Evolutionary conservation across 2,888 invertebrate genomes (phyloP).

Genomic region (Cotesia congregata): DNA sequence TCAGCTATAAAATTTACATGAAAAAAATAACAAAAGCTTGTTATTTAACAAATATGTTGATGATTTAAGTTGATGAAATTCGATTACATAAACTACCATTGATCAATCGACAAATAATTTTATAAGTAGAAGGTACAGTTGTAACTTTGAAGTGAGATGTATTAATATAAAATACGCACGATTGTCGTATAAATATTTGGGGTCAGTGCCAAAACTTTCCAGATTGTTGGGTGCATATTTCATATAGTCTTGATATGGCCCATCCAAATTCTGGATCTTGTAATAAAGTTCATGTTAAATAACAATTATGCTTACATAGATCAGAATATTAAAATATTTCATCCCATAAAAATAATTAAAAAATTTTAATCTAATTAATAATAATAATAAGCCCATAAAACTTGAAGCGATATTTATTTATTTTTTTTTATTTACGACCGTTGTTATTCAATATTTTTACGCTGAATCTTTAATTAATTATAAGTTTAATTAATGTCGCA

Average conservation of each 20-base stretch:
- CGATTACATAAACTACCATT: no score
- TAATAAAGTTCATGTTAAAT: constrained; percentile 9
- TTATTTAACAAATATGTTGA: neutral
- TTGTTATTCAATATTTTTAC: neutral
- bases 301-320: constrained; percentile 36
- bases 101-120: neutral
- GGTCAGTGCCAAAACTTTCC: constrained; percentile 64
- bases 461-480: neutral
- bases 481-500: neutral
- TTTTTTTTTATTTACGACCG: neutral
- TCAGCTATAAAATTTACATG: no score
- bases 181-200: constrained; percentile 53
- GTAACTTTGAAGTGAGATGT: constrained; percentile 12
- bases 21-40: no score
- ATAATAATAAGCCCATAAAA: neutral
- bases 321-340: constrained; percentile 12
- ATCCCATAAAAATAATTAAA: neutral
- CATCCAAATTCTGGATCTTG: neutral
- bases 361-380: no score
- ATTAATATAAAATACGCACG: constrained; percentile 24
- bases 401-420: neutral
- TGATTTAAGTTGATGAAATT: neutral
- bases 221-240: constrained; percentile 67
- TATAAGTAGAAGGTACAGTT: neutral
- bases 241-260: constrained; percentile 23